Evolutionary conservation across 2,797 vertebrate species (phyloP).

Genomic region (Sphenodon punctatus): DNA sequence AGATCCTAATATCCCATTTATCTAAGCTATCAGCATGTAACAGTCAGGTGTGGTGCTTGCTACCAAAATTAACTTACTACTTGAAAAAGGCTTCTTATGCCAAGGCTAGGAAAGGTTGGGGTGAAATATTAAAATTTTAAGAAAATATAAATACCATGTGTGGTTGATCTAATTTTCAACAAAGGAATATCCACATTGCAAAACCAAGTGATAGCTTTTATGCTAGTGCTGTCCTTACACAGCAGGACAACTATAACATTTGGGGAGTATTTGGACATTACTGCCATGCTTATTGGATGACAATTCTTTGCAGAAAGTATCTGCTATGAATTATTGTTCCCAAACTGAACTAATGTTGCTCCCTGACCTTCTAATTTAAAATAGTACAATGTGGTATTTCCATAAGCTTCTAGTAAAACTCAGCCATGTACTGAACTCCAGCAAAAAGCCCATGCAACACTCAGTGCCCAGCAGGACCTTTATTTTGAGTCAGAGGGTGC

Average conservation of each 20-base stretch:
- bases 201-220: background rate
- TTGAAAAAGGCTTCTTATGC: slow-evolving; percentile 69
- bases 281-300: background rate
- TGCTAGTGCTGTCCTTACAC: background rate
- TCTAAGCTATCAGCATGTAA: slow-evolving; percentile 68
- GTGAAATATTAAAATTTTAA: slow-evolving; percentile 51
- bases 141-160: slow-evolving; percentile 26
- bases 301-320: background rate
- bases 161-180: slow-evolving; percentile 63
- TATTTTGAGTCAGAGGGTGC: too few relatives aligned
- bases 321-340: background rate
- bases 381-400: background rate
- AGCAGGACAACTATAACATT: background rate
- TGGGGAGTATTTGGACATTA: background rate
- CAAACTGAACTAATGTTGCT: background rate
- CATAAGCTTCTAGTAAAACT: background rate
- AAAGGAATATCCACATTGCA: rapidly evolving
- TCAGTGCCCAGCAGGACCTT: background rate
- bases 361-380: background rate
- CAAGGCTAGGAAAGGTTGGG: slow-evolving; percentile 46
- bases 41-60: slow-evolving; percentile 66
- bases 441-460: background rate
- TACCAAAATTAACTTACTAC: slow-evolving; percentile 76
- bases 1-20: slow-evolving; percentile 73
- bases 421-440: background rate